Percentiles rank a stretch among this genome's conserved stretches.
Conservation (phyloP, 2,888 invertebrate species). For the Eupelmus urozonus region DNA sequence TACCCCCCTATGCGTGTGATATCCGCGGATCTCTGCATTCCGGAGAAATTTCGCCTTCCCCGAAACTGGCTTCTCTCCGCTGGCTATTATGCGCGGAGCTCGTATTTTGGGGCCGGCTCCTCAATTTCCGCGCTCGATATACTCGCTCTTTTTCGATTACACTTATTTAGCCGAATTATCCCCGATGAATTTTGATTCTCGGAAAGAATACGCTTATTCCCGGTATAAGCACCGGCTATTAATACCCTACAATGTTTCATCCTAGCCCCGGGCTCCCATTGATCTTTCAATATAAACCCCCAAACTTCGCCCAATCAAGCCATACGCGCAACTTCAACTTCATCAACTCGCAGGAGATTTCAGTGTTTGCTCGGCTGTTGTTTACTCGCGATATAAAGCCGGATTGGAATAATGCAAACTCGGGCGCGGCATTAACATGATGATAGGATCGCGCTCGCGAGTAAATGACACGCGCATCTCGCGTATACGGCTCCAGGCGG, state of each 20-base stretch:
- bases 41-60: conserved; percentile 15
- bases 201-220: background rate
- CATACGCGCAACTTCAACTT: too few relatives aligned
- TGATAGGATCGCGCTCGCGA: background rate
- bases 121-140: conserved; percentile 3
- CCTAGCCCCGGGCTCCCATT: conserved; percentile 7
- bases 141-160: conserved; percentile 16
- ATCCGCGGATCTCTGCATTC: background rate
- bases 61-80: conserved; percentile 18
- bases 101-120: conserved; percentile 11
- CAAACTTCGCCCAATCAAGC: too few relatives aligned
- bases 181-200: conserved; percentile 20
- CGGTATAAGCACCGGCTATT: conserved; percentile 15
- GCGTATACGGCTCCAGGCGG: conserved; percentile 11
- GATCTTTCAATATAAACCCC: conserved; percentile 1
- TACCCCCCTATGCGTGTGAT: too few relatives aligned
- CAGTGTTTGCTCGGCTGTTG: background rate
- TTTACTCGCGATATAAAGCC: conserved; percentile 13
- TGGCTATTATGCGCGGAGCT: conserved; percentile 3
- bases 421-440: conserved; percentile 5
- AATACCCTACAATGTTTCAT: conserved; percentile 21
- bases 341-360: too few relatives aligned
- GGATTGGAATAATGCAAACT: conserved; percentile 20
- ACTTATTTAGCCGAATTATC: conserved; percentile 37
- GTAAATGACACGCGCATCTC: background rate